Conservation (phyloP, 2,797 vertebrate species). For the Typhlichthys subterraneus region DNA sequence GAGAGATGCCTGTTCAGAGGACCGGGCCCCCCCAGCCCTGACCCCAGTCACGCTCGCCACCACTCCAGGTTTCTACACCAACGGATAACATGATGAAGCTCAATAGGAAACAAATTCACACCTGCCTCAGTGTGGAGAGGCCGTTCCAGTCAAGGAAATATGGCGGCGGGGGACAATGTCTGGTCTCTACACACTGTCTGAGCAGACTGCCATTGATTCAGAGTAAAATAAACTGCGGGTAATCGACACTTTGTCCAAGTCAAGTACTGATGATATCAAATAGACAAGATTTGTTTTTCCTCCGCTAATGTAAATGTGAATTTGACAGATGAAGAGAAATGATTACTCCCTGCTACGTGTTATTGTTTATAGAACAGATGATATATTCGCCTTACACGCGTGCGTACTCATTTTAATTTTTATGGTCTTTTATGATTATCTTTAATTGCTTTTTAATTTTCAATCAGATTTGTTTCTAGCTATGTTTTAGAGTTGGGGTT, state of each 20-base stretch:
- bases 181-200: conserved; percentile 14
- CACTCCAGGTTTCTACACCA: conserved; percentile 12
- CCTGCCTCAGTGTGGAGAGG: conserved; percentile 24
- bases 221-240: conserved; percentile 23
- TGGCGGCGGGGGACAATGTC: conserved; percentile 4
- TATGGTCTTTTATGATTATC: conserved; percentile 38
- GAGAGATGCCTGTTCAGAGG: conserved; percentile 16
- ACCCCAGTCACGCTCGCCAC: conserved; percentile 6
- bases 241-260: conserved; percentile 17
- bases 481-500: conserved; percentile 42
- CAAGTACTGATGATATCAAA: conserved; percentile 49
- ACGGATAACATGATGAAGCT: conserved; percentile 3
- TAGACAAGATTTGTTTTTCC: conserved; percentile 27
- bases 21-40: conserved; percentile 2
- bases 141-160: background rate
- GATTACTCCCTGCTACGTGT: conserved; percentile 53
- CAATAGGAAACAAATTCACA: conserved; percentile 13
- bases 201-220: conserved; percentile 21
- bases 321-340: conserved; percentile 62
- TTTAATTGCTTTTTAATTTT: conserved; percentile 61
- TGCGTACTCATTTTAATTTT: conserved; percentile 49
- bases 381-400: conserved; percentile 75
- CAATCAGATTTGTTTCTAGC: conserved; percentile 70
- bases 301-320: conserved; percentile 72
- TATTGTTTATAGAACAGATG: conserved; percentile 72